Conservation (phyloP, 2,797 vertebrate species). For the Lutjanus argentimaculatus region DNA sequence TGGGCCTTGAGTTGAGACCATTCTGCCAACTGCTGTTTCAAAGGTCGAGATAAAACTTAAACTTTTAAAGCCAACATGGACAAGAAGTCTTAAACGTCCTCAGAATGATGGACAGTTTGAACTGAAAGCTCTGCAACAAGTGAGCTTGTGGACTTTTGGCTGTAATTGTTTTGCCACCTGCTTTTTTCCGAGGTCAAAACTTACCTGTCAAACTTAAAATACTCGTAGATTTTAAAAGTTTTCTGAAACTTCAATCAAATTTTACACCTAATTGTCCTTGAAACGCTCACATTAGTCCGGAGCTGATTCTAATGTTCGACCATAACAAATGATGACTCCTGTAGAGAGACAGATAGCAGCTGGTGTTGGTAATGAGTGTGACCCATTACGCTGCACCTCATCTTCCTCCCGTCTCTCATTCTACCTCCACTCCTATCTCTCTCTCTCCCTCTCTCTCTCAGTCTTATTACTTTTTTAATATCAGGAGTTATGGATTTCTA, state of each 20-base stretch:
- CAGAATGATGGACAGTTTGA: background rate
- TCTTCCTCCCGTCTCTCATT: conserved; percentile 52
- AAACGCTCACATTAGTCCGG: background rate
- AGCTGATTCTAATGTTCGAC: conserved; percentile 18
- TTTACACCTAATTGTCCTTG: conserved; percentile 10
- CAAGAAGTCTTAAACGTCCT: no score
- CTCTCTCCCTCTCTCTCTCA: conserved; percentile 41
- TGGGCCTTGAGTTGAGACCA: background rate
- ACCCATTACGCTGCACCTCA: conserved; percentile 62
- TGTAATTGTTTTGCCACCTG: background rate
- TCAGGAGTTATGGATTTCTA: conserved; percentile 74
- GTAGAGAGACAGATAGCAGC: conserved; percentile 55
- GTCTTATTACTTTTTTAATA: conserved; percentile 81
- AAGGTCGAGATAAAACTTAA: background rate
- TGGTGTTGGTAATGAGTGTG: conserved; percentile 67
- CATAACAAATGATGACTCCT: conserved; percentile 16
- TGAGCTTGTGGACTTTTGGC: background rate
- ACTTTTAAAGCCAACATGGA: no score
- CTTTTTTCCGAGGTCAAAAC: background rate
- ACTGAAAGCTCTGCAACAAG: background rate
- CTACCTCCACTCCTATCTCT: conserved; percentile 34
- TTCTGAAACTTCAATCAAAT: background rate
- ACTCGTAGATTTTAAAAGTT: background rate
- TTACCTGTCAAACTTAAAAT: background rate
- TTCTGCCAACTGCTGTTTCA: background rate